Base-by-base conservation (phyloP, 2,113 vertebrate genomes). In the Cyanocitta stelleri region DNA sequence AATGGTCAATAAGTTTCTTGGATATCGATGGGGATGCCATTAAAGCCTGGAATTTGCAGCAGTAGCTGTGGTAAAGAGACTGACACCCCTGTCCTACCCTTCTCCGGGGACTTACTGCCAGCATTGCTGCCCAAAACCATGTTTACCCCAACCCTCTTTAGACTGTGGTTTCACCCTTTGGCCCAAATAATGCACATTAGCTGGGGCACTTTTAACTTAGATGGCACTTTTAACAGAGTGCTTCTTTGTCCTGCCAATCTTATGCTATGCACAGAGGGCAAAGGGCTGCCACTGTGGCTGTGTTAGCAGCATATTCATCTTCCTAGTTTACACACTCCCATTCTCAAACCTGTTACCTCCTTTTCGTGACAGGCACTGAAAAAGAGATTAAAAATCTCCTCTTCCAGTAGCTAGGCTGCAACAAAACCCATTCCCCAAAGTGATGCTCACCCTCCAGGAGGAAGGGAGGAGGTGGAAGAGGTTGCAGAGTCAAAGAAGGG, bases 1-100 rank as follows among this genome's bases (percentile, higher is more conserved):
- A 52, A 24, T 10, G 10, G 4, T 29, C 27, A 66, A 0, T 41
- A 58, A 26, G 12, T 32, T 78, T 54, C 24, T 37, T 54, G 19
- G 32, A 12, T 35, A 16, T 37, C 29, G 66, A 3, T 16, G 13
- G 15, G 5, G 19, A 61, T 33, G 9, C 18, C 0, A 0, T 39
- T 15, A 8, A 84, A 87, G 10, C 35, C 37, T 64, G 35, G 8
- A 56, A 26, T 11, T 64, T 44, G 30, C 18, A 84, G 18, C 18
- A 87, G 37, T 11, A 52, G 5, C 15, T 67, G 23, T 21, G 2
- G 15, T 29, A 66, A 73, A 74, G 18, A 10, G 12, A 26, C 24
- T 48, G 41, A 18, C 11, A 61, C 7, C 4, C 4, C 22, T 18
- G 5, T 46, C 55, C 7, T n/a, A 11, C 6, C 2, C 3, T 27